Conservation (phyloP, 2,888 invertebrate genomes). For the Cephalotes varians region DNA sequence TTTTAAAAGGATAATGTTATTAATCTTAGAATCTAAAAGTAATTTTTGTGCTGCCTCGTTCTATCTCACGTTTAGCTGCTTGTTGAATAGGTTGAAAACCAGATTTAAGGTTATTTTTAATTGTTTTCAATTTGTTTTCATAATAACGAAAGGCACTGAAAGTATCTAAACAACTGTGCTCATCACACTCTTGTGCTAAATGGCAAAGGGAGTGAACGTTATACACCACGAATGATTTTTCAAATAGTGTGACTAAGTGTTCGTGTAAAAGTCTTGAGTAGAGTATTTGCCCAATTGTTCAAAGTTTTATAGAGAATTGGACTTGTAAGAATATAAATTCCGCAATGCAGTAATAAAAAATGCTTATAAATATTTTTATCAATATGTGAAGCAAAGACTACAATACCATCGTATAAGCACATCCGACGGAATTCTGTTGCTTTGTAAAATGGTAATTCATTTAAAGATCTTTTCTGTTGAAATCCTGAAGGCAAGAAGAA, state of each 20-base stretch:
- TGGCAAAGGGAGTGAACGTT: conserved; percentile 20
- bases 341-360: conserved; percentile 6
- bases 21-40: conserved; percentile 10
- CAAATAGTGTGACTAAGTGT: conserved; percentile 11
- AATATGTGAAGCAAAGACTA: neutral
- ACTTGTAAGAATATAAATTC: conserved; percentile 18
- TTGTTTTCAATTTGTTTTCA: conserved; percentile 22
- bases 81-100: conserved; percentile 24
- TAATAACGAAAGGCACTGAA: conserved; percentile 27
- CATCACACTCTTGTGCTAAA: conserved; percentile 3
- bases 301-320: conserved; percentile 5
- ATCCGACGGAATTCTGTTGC: conserved; percentile 27
- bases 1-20: conserved; percentile 21
- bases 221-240: conserved; percentile 4
- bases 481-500: conserved; percentile 17
- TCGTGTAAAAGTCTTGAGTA: conserved; percentile 10
- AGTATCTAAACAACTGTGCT: neutral
- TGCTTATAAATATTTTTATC: conserved; percentile 25
- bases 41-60: conserved; percentile 15
- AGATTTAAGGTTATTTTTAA: conserved; percentile 13
- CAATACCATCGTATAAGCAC: conserved; percentile 19
- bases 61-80: conserved; percentile 20
- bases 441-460: conserved; percentile 6
- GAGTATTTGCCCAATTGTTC: neutral
- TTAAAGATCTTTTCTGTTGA: conserved; percentile 7